These are phyloP conservation scores for Carcinoscorpius rotundicauda DNA, from an alignment of 1,140 invertebrate genomes.

Conservation along the genomic window DNA sequence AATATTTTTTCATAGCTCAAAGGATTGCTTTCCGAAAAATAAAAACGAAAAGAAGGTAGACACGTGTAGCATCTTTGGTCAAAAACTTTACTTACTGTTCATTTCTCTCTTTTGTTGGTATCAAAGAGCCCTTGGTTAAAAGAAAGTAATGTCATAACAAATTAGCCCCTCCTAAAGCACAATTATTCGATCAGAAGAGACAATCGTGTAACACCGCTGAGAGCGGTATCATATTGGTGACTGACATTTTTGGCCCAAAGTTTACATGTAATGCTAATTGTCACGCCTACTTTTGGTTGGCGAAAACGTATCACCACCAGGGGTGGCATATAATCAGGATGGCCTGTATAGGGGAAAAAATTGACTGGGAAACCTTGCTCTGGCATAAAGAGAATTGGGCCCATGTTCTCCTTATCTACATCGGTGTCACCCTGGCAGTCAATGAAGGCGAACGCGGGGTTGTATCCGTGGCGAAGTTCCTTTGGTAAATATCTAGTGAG, in stretches of 20 bases:
- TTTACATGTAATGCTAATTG: conserved; percentile 23
- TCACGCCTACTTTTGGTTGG: conserved; percentile 19
- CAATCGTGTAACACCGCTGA: conserved; percentile 19
- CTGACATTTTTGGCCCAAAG: conserved; percentile 22
- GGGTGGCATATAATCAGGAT: conserved; percentile 20
- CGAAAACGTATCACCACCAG: conserved; percentile 18
- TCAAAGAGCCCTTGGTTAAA: too few relatives aligned
- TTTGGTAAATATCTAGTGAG: neutral
- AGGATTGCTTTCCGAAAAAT: too few relatives aligned
- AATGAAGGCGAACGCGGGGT: conserved; percentile 14
- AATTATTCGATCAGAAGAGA: conserved; percentile 22
- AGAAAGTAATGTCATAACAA: too few relatives aligned
- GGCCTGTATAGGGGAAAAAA: conserved; percentile 17
- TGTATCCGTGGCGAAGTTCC: conserved; percentile 1
- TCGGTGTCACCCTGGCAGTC: conserved; percentile 21
- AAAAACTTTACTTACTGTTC: too few relatives aligned
- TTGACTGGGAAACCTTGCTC: conserved; percentile 19
- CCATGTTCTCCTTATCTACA: conserved; percentile 22
- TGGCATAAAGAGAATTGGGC: conserved; percentile 16
- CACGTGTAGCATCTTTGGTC: too few relatives aligned
- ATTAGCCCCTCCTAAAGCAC: too few relatives aligned
- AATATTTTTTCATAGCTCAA: too few relatives aligned
- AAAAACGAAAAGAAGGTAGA: too few relatives aligned
- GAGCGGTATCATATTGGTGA: conserved; percentile 19
- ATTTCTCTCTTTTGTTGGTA: too few relatives aligned